Evolutionary conservation across 2,797 vertebrate species (phyloP), one percentile per base, ranked within the genome.

Genomic region (Clarias laeviceps): DNA sequence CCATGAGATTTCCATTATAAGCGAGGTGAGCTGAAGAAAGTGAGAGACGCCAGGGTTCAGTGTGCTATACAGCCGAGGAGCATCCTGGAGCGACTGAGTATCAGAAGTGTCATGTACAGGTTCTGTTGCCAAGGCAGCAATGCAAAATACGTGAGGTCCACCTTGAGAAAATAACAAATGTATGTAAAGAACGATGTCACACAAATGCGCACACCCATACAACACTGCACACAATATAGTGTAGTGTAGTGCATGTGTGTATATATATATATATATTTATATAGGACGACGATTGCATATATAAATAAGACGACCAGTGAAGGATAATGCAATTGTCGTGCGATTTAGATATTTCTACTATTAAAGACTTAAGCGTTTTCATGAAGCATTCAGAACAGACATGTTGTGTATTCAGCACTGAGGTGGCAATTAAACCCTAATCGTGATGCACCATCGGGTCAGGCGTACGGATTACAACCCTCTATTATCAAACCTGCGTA

Each of bases 401-500:
- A 66, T 80, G 54, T 80, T 66, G 79, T 80, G 62, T 22, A 32
- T 66, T 66, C 79, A 80, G 79, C 79, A 66, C 62, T 80, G 62
- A 40, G 29, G 79, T 61, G 54, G 40, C 34, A 80, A 66, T 80
- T 80, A 80, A 80, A 54, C n/a, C 22, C 57, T 40, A 50, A 82
- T 72, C 73, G 56, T 72, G 69, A 29, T 64, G 59, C 59, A 82
- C 56, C 69, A 27, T 82, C 77, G 45, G 59, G 37, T 82, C 77
- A 80, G 34, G 59, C 32, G 9, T 50, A 65, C 24, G 3, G 27
- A 54, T 12, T 50, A 54, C 61, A 29, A 64, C 65, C 37, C 37
- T 12, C 9, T 29, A 50, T 59, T 18, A 11, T 34, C 12, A 27
- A 45, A 80, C 61, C 78, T 29, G 37, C 59, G 9, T 8, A 8